Conservation (phyloP, 2,113 vertebrate species). For the Apistogramma diplotaenia region DNA sequence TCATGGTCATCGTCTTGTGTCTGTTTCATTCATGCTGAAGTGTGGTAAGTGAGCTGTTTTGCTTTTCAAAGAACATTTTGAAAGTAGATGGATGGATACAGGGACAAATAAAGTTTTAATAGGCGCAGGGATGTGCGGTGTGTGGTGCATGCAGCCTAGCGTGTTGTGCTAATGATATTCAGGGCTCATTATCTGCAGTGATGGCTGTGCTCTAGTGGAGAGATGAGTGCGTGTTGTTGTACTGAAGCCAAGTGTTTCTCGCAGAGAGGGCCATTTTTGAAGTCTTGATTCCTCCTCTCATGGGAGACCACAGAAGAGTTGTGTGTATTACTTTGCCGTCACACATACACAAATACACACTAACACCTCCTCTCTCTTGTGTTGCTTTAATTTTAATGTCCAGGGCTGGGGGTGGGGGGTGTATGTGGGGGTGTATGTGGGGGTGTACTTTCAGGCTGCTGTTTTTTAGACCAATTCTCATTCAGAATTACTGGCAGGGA, state of each 20-base stretch:
- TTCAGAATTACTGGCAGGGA: constrained; percentile 14
- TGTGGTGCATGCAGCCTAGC: neutral
- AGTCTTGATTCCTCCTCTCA: constrained; percentile 45
- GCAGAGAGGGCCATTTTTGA: constrained; percentile 38
- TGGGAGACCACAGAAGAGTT: constrained; percentile 8
- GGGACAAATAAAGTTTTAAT: constrained; percentile 1
- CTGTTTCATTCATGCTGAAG: neutral
- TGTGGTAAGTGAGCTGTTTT: neutral
- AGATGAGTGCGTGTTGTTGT: constrained; percentile 11
- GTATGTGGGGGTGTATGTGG: too few relatives aligned
- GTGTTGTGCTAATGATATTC: constrained; percentile 33
- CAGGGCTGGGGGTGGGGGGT: neutral
- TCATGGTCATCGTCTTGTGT: neutral
- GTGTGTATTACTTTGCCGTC: neutral
- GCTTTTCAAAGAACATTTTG: neutral
- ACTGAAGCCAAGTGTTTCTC: constrained; percentile 35
- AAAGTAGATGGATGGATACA: neutral
- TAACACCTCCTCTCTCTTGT: neutral
- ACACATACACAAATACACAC: neutral
- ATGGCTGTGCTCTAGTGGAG: constrained; percentile 19
- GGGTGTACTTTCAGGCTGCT: too few relatives aligned
- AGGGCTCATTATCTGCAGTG: constrained; percentile 46
- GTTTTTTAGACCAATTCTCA: constrained; percentile 51
- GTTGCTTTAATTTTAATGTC: constrained; percentile 37
- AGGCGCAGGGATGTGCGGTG: neutral